Evolutionary conservation across 2,888 invertebrate genomes (phyloP), one percentile per base, ranked within the genome.

Genomic region (Chrysolina oricalcia): DNA sequence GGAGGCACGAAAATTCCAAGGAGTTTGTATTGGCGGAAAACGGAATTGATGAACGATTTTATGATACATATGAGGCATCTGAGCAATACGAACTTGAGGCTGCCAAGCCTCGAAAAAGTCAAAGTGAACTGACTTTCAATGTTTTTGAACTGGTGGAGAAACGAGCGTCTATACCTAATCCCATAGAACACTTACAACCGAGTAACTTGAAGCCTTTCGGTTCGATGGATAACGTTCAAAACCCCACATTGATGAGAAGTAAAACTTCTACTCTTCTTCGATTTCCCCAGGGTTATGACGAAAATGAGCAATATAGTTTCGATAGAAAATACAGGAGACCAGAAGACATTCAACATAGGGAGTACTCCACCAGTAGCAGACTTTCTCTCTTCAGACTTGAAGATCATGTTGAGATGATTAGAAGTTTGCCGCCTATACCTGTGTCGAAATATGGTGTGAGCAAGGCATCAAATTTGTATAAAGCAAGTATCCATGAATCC

Each of bases 11-110:
- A 1, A 21, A 53, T 15, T 53, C 53, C 5, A 53, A 53, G 6
- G 53, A 53, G 11, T 21, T 53, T 3, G 9, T 21, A 13, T 11
- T 53, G 53, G 4, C 19, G 11, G 53, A 21, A 53, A 53, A 53
- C 21, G 21, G 21, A 53, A 53, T 53, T 21, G 21, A 35, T 10
- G 27, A 59, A 9, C n/a, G 53, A 53, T 68, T 40, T 21, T 56
- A 35, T 46, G 48, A 68, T 35, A 67, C 48, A 27, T 67, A 41
- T 17, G 53, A 68, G 9, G 27, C 10, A 4, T 23, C 40, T 21
- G 80, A 81, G 64, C 78, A 79, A 59, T 82, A 81, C 50, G 80
- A 83, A 62, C 73, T 82, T 8, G 82, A 83, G 64, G 79, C 80
- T 2, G 80, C 81, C 17, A 78, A 76, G 41, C 83, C 82, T 1